These are phyloP conservation scores for Coelinius sp. DNA, from an alignment of 2,888 invertebrate genomes.

Conservation along the genomic window DNA sequence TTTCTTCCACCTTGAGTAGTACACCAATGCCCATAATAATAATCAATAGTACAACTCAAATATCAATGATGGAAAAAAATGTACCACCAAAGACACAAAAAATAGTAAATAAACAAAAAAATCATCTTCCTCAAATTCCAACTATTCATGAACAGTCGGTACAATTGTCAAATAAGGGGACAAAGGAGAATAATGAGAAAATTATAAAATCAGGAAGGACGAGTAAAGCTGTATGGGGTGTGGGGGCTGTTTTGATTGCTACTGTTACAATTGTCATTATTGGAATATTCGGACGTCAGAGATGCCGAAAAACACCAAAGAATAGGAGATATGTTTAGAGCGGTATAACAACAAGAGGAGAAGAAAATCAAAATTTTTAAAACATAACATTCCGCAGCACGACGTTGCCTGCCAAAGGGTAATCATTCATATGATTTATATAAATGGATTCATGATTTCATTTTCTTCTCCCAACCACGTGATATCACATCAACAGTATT, in stretches of 20 bases:
- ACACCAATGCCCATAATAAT: slow-evolving; percentile 46
- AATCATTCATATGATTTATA: not conserved
- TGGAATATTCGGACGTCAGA: slow-evolving; percentile 62
- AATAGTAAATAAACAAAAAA: not conserved
- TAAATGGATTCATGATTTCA: not conserved
- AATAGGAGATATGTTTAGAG: slow-evolving; percentile 65
- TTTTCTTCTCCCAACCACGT: not conserved
- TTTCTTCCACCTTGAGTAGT: slow-evolving; percentile 53
- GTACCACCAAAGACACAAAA: slow-evolving; percentile 14
- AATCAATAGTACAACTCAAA: slow-evolving; percentile 30
- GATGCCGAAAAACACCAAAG: slow-evolving; percentile 65
- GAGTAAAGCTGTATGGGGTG: slow-evolving; percentile 64
- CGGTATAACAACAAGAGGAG: not conserved
- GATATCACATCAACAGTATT: slow-evolving; percentile 27
- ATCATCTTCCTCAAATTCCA: not conserved
- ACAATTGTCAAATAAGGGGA: slow-evolving; percentile 9
- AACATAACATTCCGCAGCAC: not conserved
- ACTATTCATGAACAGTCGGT: slow-evolving; percentile 6
- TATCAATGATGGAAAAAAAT: not conserved
- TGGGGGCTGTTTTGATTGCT: slow-evolving; percentile 61
- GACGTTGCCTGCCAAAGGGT: not conserved
- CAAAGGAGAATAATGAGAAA: slow-evolving; percentile 38
- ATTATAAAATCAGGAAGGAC: slow-evolving; percentile 56
- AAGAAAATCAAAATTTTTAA: too few relatives aligned
- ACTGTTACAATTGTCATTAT: slow-evolving; percentile 62